Evolutionary conservation across 2,888 invertebrate genomes (phyloP), one percentile per base, ranked within the genome.

Genomic region (Pyrrhopygopsis socrates): DNA sequence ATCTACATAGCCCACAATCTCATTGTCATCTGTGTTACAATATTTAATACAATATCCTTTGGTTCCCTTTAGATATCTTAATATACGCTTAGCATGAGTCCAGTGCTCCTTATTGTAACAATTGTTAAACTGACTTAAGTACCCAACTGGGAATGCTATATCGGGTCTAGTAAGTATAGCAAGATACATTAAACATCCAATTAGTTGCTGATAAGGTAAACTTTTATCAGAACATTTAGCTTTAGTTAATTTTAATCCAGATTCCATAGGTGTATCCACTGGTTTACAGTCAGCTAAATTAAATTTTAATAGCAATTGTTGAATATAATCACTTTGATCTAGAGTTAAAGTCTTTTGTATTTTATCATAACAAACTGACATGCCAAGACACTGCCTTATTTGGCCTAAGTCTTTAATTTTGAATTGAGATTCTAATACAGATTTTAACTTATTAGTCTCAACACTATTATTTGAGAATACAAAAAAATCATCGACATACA

Each of bases 181-280:
- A 18, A 70, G 27, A 45, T 70, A 70, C 41, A 45, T 70, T 9
- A 70, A 18, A 41, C 41, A 13, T 2, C 68, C 68, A n/a, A 70
- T 70, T 1, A 70, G 24, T 27, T 70, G 24, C 18, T 70, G 68
- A 70, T 27, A 41, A 38, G 34, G 67, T 4, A 65, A 65, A 15
- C 9, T 20, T 15, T 11, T n/a, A n/a, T 8, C 67, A n/a, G 8
- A n/a, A 34, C 9, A 3, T 2, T 34, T 13, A n/a, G 2, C 8
- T 67, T 34, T 67, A 65, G 2, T 18, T 3, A 45, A 45, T 15
- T 81, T 54, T 30, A 84, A 58, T 70, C 78, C 78, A 30, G 11
- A 4, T 24, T 84, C 83, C 77, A 89, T 79, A 1, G 81, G 84
- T 45, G 86, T 86, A 73, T 68, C 27, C 41, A 63, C 73, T 73